phyloP scores from a whole-genome alignment of 2,113 vertebrate genomes.

The Todiramphus chloris region DNA sequence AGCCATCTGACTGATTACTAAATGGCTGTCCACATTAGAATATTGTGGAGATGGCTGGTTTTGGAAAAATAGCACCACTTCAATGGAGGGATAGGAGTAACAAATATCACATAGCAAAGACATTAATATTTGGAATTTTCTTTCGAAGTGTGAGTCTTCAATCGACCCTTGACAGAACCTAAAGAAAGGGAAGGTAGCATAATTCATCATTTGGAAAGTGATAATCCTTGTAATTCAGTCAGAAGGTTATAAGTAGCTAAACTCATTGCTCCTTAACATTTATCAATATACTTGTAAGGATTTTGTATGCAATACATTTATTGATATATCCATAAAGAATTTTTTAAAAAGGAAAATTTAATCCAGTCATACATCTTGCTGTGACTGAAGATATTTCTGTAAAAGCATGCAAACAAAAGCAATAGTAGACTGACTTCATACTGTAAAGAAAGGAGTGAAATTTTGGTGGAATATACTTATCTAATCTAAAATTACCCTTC shows the following conservation, averaged over 20 bases:
- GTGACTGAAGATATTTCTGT: background rate
- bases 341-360: background rate
- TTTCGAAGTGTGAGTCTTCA: background rate
- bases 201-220: background rate
- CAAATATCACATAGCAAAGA: background rate
- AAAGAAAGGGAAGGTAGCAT: background rate
- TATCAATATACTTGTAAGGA: background rate
- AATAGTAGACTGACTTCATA: background rate
- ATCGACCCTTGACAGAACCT: background rate
- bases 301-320: background rate
- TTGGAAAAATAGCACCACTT: background rate
- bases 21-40: background rate
- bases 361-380: background rate
- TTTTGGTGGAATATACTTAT: background rate
- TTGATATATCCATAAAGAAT: background rate
- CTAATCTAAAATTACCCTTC: background rate
- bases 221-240: background rate
- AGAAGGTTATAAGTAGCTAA: background rate
- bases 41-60: background rate
- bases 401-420: background rate
- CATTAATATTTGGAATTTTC: background rate
- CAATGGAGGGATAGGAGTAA: background rate
- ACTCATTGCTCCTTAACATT: background rate
- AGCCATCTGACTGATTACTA: background rate
- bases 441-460: background rate